Base-by-base conservation (phyloP, 1,140 invertebrate genomes). In the Gonioctena quinquepunctata region DNA sequence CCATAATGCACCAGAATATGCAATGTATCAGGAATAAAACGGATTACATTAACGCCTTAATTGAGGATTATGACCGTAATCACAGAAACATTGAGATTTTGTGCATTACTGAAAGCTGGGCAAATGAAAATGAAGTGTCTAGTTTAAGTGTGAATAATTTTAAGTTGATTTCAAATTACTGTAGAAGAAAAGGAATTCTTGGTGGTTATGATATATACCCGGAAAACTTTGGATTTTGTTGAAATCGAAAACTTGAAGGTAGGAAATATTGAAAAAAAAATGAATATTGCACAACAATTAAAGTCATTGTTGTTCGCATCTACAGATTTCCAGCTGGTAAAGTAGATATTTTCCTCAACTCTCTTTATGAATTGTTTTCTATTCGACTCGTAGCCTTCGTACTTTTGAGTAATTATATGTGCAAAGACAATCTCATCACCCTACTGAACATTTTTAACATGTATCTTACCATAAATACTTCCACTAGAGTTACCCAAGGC, bases 21-120 rank as follows among this genome's bases (percentile, higher is more conserved):
- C 23, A 60, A 60, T 25, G 57, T 23, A 60, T 60, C n/a, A 60
- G 18, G 22, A 60, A 60, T 60, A 60, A 60, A 60, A 60, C n/a
- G 0, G 23, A 1, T 26, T 23, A 8, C 4, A n/a, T 60, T 27
- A 27, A 1, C 16, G 57, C 2, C 2, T 8, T 60, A 6, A 8
- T 60, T 16, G 57, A 60, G n/a, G 0, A 60, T 26, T 27, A 18
- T 60, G 16, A 60, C 25, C 22, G 1, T 4, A 13, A 60, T 60
- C 11, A 8, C 2, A 0, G n/a, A 26, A 23, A 16, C 13, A 60
- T 60, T 13, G 18, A 23, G 1, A 11, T 27, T 25, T 60, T 23
- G 21, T 60, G 2, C n/a, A 25, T 27, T 60, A 25, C 21, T 22
- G 57, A 60, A 27, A 60, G 21, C 25, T 27, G 57, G 57, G 11